Conservation (phyloP, 2,113 vertebrate species). For the Benitochromis conjunctus region DNA sequence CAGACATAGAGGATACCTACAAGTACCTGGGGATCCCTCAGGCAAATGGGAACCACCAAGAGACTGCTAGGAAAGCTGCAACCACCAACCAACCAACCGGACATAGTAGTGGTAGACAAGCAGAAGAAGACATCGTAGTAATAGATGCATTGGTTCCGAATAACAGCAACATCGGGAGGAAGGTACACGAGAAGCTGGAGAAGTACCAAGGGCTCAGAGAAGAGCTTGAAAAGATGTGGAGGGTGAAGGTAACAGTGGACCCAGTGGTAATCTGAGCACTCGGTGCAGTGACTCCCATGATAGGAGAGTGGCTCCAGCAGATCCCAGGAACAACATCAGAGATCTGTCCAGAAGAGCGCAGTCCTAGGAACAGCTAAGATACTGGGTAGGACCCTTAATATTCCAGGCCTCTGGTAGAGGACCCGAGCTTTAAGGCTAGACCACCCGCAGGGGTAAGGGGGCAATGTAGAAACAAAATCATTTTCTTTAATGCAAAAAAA, state of each 20-base stretch:
- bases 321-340: neutral
- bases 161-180: neutral
- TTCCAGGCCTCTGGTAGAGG: no score
- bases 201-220: neutral
- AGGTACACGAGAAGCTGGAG: neutral
- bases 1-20: neutral
- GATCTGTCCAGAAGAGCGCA: neutral
- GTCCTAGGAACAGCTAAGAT: no score
- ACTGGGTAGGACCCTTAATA: no score
- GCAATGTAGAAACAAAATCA: no score
- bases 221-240: neutral
- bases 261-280: neutral
- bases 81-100: neutral
- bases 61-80: neutral
- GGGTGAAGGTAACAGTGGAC: rapidly evolving
- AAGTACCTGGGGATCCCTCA: neutral
- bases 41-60: neutral
- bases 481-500: neutral
- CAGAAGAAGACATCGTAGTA: neutral
- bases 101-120: neutral
- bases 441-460: no score
- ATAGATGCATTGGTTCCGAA: neutral
- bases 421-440: no score
- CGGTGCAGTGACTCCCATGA: neutral
- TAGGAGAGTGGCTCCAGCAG: neutral